Conservation (phyloP, 2,797 vertebrate genomes). For the Enteromius paludinosus region DNA sequence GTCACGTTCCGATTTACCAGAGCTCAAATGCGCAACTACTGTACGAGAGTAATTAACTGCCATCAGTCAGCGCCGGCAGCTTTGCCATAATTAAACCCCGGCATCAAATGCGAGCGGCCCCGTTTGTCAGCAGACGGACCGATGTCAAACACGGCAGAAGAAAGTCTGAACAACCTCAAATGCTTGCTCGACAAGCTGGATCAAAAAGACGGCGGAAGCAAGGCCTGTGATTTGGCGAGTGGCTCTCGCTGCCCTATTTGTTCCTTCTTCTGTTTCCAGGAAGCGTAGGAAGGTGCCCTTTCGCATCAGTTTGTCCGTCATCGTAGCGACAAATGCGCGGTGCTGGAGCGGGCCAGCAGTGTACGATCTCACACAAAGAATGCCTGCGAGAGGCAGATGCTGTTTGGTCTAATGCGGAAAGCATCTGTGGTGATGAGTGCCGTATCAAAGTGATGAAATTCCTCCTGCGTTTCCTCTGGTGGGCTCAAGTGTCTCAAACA, state of each 20-base stretch:
- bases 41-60: slow-evolving; percentile 58
- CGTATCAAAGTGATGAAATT: slow-evolving; percentile 72
- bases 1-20: slow-evolving; percentile 31
- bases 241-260: slow-evolving; percentile 53
- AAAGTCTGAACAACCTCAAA: slow-evolving; percentile 63
- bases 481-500: slow-evolving; percentile 55
- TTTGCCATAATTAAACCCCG: slow-evolving; percentile 65
- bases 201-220: slow-evolving; percentile 67
- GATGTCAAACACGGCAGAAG: slow-evolving; percentile 63
- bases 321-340: slow-evolving; percentile 63
- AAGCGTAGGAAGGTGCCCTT: slow-evolving; percentile 58
- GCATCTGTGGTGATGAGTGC: slow-evolving; percentile 72
- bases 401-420: slow-evolving; percentile 70
- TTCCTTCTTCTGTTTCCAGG: slow-evolving; percentile 59
- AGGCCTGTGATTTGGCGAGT: slow-evolving; percentile 66
- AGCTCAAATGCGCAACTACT: slow-evolving; percentile 28
- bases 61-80: slow-evolving; percentile 60
- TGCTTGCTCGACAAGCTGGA: slow-evolving; percentile 66
- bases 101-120: slow-evolving; percentile 63
- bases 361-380: slow-evolving; percentile 51
- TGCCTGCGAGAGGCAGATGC: slow-evolving; percentile 59
- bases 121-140: slow-evolving; percentile 64
- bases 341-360: slow-evolving; percentile 33
- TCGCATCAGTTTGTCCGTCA: slow-evolving; percentile 67
- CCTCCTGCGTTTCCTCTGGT: slow-evolving; percentile 59